A percentile compares a stretch with the other conserved stretches of the same genome.
Conservation (phyloP, 23 tunicate genomes). For the Trididemnum miniatum region DNA sequence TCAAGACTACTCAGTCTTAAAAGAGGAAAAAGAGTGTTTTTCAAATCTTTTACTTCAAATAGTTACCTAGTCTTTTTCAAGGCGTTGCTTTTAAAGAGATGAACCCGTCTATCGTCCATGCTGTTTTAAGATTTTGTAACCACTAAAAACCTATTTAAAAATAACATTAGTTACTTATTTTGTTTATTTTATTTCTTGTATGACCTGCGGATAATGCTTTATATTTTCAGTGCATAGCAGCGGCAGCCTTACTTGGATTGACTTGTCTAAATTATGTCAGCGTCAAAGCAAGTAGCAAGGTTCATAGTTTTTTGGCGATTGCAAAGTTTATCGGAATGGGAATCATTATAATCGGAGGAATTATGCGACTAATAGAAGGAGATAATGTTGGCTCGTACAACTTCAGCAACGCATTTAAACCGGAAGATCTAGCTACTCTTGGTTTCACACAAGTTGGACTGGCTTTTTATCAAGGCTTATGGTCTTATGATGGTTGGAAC, state of each 20-base stretch:
- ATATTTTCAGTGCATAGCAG: slow-evolving; percentile 12
- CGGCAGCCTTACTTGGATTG: not conserved
- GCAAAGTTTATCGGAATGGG: slow-evolving; percentile 67
- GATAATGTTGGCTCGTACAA: slow-evolving; percentile 43
- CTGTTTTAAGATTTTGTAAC: too few species aligned
- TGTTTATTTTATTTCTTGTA: too few species aligned
- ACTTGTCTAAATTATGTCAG: slow-evolving; percentile 21
- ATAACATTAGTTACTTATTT: too few species aligned
- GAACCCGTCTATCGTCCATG: too few species aligned
- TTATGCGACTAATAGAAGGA: slow-evolving; percentile 36
- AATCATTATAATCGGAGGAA: slow-evolving; percentile 56
- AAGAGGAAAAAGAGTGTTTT: too few species aligned
- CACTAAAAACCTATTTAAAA: too few species aligned
- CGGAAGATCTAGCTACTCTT: slow-evolving; percentile 41
- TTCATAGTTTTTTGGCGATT: slow-evolving; percentile 37
- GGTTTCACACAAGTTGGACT: slow-evolving; percentile 54
- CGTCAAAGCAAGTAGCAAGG: slow-evolving; percentile 38
- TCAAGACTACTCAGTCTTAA: too few species aligned
- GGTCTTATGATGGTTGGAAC: slow-evolving; percentile 74
- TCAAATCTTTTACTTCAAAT: too few species aligned
- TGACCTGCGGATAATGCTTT: too few species aligned
- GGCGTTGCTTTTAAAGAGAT: too few species aligned
- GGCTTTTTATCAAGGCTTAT: slow-evolving; percentile 73
- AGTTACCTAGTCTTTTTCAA: too few species aligned
- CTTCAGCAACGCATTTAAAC: slow-evolving; percentile 42